Conservation (phyloP, 2,113 vertebrate species). For the Eulemur macaco region DNA sequence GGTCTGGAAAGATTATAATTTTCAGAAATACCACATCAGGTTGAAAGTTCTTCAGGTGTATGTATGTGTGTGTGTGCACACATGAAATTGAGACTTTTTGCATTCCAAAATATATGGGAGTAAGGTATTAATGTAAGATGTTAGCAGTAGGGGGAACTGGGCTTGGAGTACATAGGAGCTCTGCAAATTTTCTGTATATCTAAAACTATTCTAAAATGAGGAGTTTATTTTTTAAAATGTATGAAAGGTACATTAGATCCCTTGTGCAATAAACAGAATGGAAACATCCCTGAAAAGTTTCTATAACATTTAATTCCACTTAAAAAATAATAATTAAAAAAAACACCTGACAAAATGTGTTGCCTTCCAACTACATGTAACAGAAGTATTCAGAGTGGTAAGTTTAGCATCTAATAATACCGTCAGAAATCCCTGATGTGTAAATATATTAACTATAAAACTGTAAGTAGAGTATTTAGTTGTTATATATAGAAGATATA, state of each 20-base stretch:
- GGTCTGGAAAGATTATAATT: background rate
- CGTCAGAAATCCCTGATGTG: background rate
- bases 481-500: background rate
- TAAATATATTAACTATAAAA: background rate
- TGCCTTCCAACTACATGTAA: background rate
- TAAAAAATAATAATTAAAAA: background rate
- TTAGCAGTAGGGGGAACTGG: background rate
- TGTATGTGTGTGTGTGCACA: background rate
- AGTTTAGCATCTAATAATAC: background rate
- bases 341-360: background rate
- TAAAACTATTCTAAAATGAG: slow-evolving; percentile 19
- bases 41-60: background rate
- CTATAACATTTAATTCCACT: background rate
- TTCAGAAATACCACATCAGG: background rate
- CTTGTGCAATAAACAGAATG: background rate
- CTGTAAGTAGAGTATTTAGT: background rate
- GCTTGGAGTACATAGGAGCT: background rate
- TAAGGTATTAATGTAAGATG: background rate
- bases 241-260: background rate
- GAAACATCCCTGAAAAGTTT: background rate
- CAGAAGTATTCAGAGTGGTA: background rate
- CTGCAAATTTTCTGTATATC: background rate
- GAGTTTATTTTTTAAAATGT: background rate
- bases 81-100: background rate
- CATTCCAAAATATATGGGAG: background rate